Evolutionary conservation across 2,888 invertebrate genomes (phyloP), one percentile per base, ranked within the genome.

Genomic region (Lithophane ornitopus): DNA sequence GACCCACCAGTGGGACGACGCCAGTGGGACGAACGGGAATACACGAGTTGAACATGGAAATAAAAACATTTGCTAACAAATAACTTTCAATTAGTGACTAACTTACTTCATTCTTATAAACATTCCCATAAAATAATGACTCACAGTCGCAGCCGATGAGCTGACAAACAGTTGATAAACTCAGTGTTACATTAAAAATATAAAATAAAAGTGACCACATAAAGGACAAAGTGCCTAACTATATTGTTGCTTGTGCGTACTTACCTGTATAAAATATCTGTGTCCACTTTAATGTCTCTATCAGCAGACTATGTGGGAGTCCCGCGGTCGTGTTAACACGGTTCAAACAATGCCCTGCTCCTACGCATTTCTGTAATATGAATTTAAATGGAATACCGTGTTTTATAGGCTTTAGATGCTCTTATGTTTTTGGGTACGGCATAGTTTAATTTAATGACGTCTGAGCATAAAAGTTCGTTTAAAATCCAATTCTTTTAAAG

Each of bases 291-390:
- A 85, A 88, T 77, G 83, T 88, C 87, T 89, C 76, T 84, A 89
- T 88, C 88, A 84, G 56, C 56, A 66, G 73, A 63, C 67, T 56
- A 78, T 81, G 88, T 89, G 88, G 89, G 89, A 80, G 86, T 82
- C 59, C 59, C 49, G 68, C 73, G 73, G 77, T 70, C 83, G 74
- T 87, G 89, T 89, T 86, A 85, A 87, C 82, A 82, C 26, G 71
- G 74, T 78, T 65, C 77, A 84, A 87, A 89, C 89, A 89, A 88
- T 89, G 66, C 71, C 66, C 54, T 54, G 52, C 66, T 63, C 87
- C 88, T 84, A 87, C 86, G 86, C 81, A 75, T 69, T 66, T 68
- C 72, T 78, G 82, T 87, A 84, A 83, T 81, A 84, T 84, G 80
- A 85, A 85, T 84, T 80, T 87, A 80, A 87, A 85, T 85, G 74